These are phyloP conservation scores for Napeogenes sylphis DNA, from an alignment of 2,888 invertebrate species.

Conservation along the genomic window DNA sequence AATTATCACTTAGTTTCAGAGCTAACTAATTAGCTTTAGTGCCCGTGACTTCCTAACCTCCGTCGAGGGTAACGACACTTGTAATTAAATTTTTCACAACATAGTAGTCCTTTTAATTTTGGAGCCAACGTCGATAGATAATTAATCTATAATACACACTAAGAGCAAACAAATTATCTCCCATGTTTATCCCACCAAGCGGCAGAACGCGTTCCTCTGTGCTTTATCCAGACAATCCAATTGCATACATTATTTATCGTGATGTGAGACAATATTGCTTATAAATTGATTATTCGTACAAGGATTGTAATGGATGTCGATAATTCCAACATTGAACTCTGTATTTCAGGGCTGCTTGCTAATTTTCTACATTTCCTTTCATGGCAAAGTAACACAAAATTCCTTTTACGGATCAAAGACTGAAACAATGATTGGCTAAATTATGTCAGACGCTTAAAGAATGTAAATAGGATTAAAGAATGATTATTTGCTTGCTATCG, in stretches of 20 bases:
- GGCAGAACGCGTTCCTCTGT: background rate
- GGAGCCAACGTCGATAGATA: conserved; percentile 43
- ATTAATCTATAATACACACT: no score
- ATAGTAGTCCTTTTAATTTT: conserved; percentile 34
- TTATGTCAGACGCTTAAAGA: no score
- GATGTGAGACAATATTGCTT: conserved; percentile 46
- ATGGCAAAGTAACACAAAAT: conserved; percentile 70
- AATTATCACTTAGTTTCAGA: conserved; percentile 65
- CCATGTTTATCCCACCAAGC: background rate
- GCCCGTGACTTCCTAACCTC: conserved; percentile 47
- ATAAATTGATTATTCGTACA: conserved; percentile 42
- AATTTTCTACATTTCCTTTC: conserved; percentile 65
- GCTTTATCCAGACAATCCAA: background rate
- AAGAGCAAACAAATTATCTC: background rate
- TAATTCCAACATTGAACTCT: conserved; percentile 57
- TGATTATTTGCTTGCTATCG: no score
- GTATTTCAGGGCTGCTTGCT: conserved; percentile 55
- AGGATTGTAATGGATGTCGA: conserved; percentile 43
- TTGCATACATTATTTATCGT: conserved; percentile 38
- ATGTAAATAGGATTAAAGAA: conserved; percentile 2
- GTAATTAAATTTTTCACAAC: conserved; percentile 59
- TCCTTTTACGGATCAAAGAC: conserved; percentile 51
- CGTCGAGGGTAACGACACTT: conserved; percentile 46
- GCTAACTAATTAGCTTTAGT: conserved; percentile 65
- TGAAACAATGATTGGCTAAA: conserved; percentile 33